Percentiles rank a stretch among this genome's conserved stretches.
phyloP scores from a whole-genome alignment of 2,113 vertebrate species.

The Rhipidura dahli region DNA sequence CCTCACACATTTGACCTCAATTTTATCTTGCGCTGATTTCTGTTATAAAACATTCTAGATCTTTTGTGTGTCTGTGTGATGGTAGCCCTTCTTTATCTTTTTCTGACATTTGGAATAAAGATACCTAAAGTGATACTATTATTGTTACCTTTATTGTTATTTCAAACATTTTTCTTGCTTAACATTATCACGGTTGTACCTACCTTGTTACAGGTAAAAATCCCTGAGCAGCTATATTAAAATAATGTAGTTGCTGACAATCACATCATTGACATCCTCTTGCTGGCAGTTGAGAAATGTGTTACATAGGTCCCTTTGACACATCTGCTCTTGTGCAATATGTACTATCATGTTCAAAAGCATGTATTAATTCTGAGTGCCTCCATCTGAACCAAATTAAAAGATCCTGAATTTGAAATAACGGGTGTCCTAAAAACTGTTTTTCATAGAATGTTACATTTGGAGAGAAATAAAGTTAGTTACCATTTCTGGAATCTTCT shows the following conservation, averaged over 20 bases:
- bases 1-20: not conserved
- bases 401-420: not conserved
- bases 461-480: not conserved
- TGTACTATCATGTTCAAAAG: not conserved
- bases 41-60: not conserved
- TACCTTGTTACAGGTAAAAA: not conserved
- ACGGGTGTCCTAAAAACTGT: not conserved
- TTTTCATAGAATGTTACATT: not conserved
- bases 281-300: not conserved
- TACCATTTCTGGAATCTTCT: not conserved
- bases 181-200: not conserved
- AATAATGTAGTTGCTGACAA: not conserved
- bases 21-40: not conserved
- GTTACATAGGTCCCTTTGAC: not conserved
- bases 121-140: not conserved
- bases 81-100: not conserved
- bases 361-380: not conserved
- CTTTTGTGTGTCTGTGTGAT: not conserved
- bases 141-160: not conserved
- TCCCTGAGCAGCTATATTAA: not conserved
- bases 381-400: slow-evolving; percentile 13
- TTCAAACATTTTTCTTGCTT: not conserved
- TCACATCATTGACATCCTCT: not conserved
- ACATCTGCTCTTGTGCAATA: slow-evolving; percentile 19
- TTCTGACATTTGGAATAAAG: not conserved